Base-by-base conservation (phyloP, 2,113 vertebrate genomes). In the Butorides virescens region DNA sequence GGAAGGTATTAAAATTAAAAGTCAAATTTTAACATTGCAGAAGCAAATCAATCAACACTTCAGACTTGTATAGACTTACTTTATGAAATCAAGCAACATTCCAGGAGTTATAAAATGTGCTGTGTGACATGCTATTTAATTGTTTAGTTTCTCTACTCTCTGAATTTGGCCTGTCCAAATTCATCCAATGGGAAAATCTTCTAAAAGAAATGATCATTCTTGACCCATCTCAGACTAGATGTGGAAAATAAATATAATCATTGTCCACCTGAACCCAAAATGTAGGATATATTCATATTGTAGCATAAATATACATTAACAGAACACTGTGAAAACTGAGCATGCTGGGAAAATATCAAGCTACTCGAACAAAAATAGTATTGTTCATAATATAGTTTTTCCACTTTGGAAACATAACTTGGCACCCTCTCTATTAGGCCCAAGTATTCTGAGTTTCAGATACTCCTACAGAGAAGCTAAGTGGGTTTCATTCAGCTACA, bases 11-110 rank as follows among this genome's bases (percentile, higher is more conserved):
- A 77, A 83, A 92, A 92, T 85, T 44, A 86, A 63, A 93, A 93
- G 76, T 75, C 56, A 74, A 84, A 82, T 89, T 84, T 94, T 92
- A 93, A 92, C 53, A 80, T 27, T 72, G 42, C n/a, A 91, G 87
- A 95, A 91, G 70, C 50, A 95, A 95, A 93, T 95, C 85, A 76
- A 65, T 90, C 85, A 95, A 70, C 63, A 53, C n/a, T 79, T 96
- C 70, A 53, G 61, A 74, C 32, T 77, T 83, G 26, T 42, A 73
- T 39, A 47, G 74, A 68, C 55, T 90, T 59, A 78, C 11, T 79
- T 95, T 63, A 96, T 44, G 44, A 92, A 90, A 95, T 61, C 79
- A 86, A 95, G 70, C 53, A 58, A 84, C 36, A 9, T 6, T 62
- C 19, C 0, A 4, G 30, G 8, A 94, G 52, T 76, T 93, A 44